Evolutionary conservation across 2,888 invertebrate species (phyloP).

Genomic region (Lottia scabra): DNA sequence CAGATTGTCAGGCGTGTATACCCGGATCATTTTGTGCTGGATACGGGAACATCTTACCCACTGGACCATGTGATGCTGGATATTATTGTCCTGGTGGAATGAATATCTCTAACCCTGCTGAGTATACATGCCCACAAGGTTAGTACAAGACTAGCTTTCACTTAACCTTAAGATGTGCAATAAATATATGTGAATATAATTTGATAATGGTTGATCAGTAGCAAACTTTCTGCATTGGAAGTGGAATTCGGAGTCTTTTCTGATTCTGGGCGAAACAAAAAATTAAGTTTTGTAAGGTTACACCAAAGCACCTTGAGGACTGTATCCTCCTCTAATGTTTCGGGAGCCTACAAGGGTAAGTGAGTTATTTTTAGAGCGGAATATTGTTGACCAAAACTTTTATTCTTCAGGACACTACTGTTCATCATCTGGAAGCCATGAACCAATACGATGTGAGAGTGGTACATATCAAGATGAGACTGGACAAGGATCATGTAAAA

Average conservation of each 20-base stretch:
- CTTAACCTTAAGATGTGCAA: too few species aligned
- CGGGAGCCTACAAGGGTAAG: too few species aligned
- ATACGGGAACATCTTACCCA: slow-evolving; percentile 53
- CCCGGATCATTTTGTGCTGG: slow-evolving; percentile 62
- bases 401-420: slow-evolving; percentile 59
- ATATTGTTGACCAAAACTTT: too few species aligned
- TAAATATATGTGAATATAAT: too few species aligned
- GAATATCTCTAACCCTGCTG: slow-evolving; percentile 50
- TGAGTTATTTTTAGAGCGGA: too few species aligned
- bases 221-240: too few species aligned
- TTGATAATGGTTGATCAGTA: too few species aligned
- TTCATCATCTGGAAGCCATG: slow-evolving; percentile 49
- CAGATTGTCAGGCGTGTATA: slow-evolving; percentile 58
- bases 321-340: neutral
- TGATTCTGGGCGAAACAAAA: too few species aligned
- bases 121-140: slow-evolving; percentile 62
- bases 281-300: too few species aligned
- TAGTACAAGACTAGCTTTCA: slow-evolving; percentile 2
- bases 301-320: too few species aligned
- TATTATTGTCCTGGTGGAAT: slow-evolving; percentile 63
- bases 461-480: slow-evolving; percentile 64
- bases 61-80: slow-evolving; percentile 54
- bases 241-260: too few species aligned
- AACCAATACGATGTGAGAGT: slow-evolving; percentile 56
- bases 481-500: slow-evolving; percentile 54